Evolutionary conservation across 2,888 invertebrate species (phyloP), one percentile per base, ranked within the genome.

Genomic region (Herminia tarsipennalis): DNA sequence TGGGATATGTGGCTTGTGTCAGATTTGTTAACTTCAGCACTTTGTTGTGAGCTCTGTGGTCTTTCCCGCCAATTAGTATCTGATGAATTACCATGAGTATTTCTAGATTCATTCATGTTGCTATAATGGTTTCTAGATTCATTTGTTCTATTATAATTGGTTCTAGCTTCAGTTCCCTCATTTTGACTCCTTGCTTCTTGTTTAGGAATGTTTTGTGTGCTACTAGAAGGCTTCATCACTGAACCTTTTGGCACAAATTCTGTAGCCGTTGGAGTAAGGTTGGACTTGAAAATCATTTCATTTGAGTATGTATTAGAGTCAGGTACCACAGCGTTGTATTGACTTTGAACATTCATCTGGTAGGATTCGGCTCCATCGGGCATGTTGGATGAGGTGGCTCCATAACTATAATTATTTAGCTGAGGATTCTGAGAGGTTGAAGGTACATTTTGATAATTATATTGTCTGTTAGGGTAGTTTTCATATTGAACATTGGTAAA

Each of bases 161-260:
- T 69, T 48, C 46, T 58, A 41, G 45, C 33, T 49, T 62, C 73
- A 48, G 53, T 64, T 18, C 55, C 47, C 40, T 49, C 56, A 46
- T 68, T 70, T 46, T 58, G 66, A 47, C 58, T 58, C 50, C 48
- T 66, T 56, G 69, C 40, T 53, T 82, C 83, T 27, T 41, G 36
- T 14, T 36, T 32, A 56, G 76, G 68, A 62, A 73, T 64, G 63
- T 74, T 72, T 40, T 72, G 74, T 50, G 44, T 68, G 57, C 75
- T 79, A 37, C 66, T 59, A 40, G 76, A 66, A 56, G 72, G 66
- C 56, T 65, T 74, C 35, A 64, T 54, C 22, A 65, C 47, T 32
- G 76, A 66, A 59, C 69, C 64, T 74, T 91, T 92, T 44, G 93
- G 93, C 56, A 93, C 86, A 86, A 93, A 93, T 76, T 93, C 93